Percentiles rank a stretch among this genome's conserved stretches.
These are phyloP conservation scores for Champsocephalus esox DNA, from an alignment of 2,797 vertebrate species.

Conservation along the genomic window DNA sequence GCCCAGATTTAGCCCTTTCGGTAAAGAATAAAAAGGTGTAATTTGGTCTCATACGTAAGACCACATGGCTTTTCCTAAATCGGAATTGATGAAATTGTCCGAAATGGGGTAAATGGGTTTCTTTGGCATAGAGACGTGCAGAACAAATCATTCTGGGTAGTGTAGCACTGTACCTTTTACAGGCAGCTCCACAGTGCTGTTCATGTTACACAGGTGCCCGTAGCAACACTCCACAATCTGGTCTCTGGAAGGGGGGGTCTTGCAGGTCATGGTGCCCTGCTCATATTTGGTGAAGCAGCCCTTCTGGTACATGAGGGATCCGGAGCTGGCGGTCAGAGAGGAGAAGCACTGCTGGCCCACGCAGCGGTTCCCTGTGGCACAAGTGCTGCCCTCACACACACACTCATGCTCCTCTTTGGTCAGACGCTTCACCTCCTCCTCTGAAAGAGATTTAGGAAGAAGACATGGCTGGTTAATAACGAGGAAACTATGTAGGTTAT, in stretches of 20 bases:
- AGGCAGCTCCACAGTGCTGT: conserved; percentile 88
- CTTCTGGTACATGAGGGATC: conserved; percentile 91
- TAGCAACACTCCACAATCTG: conserved; percentile 97
- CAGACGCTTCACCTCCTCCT: conserved; percentile 83
- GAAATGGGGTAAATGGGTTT: neutral
- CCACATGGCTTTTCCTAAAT: neutral
- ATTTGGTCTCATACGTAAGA: conserved; percentile 8
- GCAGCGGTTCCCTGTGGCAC: conserved; percentile 89
- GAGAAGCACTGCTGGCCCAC: conserved; percentile 95
- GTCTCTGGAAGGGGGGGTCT: conserved; percentile 93
- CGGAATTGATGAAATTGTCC: conserved; percentile 10
- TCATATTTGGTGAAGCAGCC: conserved; percentile 96
- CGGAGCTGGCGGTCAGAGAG: conserved; percentile 89
- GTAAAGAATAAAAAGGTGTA: conserved; percentile 22
- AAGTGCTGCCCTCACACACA: conserved; percentile 93
- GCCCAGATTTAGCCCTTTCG: conserved; percentile 21
- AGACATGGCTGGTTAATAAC: neutral
- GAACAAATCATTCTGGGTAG: conserved; percentile 16
- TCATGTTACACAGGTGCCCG: conserved; percentile 95
- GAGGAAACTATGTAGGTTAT: neutral
- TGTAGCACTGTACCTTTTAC: conserved; percentile 75
- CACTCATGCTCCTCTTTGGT: conserved; percentile 89
- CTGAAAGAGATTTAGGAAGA: conserved; percentile 73
- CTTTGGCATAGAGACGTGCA: conserved; percentile 1
- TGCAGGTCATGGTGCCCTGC: conserved; percentile 95